These are phyloP conservation scores for Psilopogon haemacephalus DNA, from an alignment of 2,113 vertebrate species.

Conservation along the genomic window DNA sequence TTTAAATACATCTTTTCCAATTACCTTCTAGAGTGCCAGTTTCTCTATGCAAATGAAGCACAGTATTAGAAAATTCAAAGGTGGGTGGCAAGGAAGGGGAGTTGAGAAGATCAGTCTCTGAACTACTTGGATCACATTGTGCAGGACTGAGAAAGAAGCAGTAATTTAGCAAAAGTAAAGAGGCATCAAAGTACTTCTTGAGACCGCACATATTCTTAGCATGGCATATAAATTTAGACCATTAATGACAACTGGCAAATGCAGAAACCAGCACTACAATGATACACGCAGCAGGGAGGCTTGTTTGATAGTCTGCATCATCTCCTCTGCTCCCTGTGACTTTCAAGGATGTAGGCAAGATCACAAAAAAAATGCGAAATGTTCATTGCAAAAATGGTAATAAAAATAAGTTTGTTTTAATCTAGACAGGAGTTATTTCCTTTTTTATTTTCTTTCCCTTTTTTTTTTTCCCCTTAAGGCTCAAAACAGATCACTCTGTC, in stretches of 20 bases:
- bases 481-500: background rate
- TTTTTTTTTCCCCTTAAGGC: background rate
- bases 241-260: background rate
- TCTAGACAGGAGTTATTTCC: background rate
- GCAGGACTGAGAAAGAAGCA: background rate
- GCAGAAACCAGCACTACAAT: background rate
- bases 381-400: background rate
- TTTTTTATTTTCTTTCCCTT: no score
- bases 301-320: background rate
- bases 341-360: background rate
- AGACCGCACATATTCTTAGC: background rate
- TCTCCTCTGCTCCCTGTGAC: background rate
- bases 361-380: background rate
- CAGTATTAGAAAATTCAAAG: background rate
- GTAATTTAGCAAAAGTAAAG: background rate
- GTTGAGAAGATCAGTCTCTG: background rate
- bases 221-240: background rate
- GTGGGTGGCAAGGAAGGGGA: background rate
- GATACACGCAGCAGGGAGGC: background rate
- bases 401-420: background rate
- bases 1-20: background rate
- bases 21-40: background rate
- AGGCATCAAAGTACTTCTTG: background rate
- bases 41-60: constrained; percentile 3
- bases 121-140: background rate